phyloP scores from a whole-genome alignment of 1,140 invertebrate genomes.

The Leptinotarsa defecta region DNA sequence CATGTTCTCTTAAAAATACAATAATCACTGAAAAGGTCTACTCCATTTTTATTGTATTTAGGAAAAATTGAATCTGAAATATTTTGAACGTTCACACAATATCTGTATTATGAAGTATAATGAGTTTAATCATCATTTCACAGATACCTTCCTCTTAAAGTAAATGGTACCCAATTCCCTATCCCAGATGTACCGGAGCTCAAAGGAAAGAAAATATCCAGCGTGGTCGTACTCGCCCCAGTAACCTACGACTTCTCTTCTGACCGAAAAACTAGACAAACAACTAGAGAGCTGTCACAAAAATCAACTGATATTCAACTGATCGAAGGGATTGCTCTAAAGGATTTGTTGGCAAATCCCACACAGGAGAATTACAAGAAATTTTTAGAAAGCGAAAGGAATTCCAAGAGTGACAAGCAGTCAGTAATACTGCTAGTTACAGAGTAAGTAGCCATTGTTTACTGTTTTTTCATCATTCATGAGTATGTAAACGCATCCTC shows the following conservation, averaged over 20 bases:
- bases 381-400: constrained; percentile 77
- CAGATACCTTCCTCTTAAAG: constrained; percentile 79
- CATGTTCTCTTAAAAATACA: too few relatives aligned
- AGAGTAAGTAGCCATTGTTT: constrained; percentile 63
- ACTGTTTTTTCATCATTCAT: too few relatives aligned
- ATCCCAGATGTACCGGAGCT: constrained; percentile 75
- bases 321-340: constrained; percentile 71
- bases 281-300: constrained; percentile 52
- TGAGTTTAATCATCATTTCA: background rate
- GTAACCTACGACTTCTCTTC: constrained; percentile 64
- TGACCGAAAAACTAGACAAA: constrained; percentile 56
- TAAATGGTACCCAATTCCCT: constrained; percentile 81
- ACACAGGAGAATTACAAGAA: constrained; percentile 76
- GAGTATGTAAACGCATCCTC: too few relatives aligned
- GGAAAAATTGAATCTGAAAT: too few relatives aligned
- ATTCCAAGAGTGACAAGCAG: constrained; percentile 71
- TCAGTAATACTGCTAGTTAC: constrained; percentile 79
- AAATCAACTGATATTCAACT: constrained; percentile 67
- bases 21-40: too few relatives aligned
- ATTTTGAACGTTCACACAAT: too few relatives aligned
- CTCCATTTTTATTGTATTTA: too few relatives aligned
- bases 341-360: constrained; percentile 75
- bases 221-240: constrained; percentile 80
- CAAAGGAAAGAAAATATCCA: constrained; percentile 73
- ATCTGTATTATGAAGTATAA: too few relatives aligned